Evolutionary conservation across 2,113 vertebrate species (phyloP).

Genomic region (Odocoileus virginianus): DNA sequence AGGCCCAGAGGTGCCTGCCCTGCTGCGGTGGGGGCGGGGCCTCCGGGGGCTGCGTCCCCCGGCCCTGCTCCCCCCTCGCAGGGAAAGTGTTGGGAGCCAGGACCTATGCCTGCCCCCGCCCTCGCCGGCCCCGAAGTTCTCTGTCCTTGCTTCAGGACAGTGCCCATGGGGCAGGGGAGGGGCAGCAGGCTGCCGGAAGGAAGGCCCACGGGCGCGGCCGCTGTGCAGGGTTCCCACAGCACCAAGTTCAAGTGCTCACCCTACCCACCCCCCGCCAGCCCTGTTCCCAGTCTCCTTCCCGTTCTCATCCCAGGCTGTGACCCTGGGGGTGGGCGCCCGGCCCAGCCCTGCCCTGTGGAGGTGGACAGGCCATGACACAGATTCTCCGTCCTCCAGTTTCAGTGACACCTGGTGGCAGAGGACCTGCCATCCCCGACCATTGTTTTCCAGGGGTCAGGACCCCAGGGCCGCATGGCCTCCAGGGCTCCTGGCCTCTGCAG

Average conservation of each 20-base stretch:
- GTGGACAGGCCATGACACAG: not conserved
- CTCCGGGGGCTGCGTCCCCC: rapidly evolving
- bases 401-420: not conserved
- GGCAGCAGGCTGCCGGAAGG: not conserved
- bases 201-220: rapidly evolving
- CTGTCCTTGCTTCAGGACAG: not conserved
- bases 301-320: not conserved
- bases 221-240: not conserved
- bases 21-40: too few relatives aligned
- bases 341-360: not conserved
- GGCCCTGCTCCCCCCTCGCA: rapidly evolving
- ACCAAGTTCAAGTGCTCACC: not conserved
- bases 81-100: not conserved
- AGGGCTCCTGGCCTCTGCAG: not conserved
- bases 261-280: not conserved
- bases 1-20: rapidly evolving
- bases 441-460: not conserved
- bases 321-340: too few relatives aligned
- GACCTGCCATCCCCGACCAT: not conserved
- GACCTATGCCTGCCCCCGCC: not conserved
- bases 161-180: not conserved
- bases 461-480: not conserved
- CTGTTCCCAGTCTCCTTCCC: not conserved
- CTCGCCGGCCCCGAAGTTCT: not conserved
- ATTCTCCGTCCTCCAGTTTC: not conserved